Evolutionary conservation across 2,888 invertebrate genomes (phyloP).

Genomic region (Synanthedon myopaeformis): DNA sequence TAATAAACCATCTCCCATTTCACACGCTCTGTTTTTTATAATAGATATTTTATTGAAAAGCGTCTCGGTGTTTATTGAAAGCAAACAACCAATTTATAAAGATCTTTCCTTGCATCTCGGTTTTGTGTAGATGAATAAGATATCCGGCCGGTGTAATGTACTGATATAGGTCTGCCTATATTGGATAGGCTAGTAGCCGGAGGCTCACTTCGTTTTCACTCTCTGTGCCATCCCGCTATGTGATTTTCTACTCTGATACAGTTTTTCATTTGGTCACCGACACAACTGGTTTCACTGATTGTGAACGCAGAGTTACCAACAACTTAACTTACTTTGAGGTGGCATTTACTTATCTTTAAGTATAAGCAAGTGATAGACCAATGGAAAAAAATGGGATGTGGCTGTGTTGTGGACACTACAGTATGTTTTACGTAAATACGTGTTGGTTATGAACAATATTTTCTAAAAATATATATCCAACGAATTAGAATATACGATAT

Average conservation of each 20-base stretch:
- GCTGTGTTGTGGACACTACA: too few species aligned
- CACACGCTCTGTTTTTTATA: conserved; percentile 14
- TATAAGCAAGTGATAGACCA: neutral
- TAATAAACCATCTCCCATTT: too few species aligned
- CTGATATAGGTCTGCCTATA: conserved; percentile 19
- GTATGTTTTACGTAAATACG: too few species aligned
- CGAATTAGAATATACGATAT: too few species aligned
- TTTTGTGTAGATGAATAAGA: neutral
- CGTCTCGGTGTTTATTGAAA: conserved; percentile 24
- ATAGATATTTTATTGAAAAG: conserved; percentile 36
- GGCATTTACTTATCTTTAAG: neutral
- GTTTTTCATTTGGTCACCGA: conserved; percentile 46
- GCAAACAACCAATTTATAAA: conserved; percentile 13
- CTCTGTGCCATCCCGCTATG: conserved; percentile 53
- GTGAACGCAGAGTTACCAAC: conserved; percentile 15
- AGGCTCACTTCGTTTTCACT: conserved; percentile 45
- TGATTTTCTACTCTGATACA: conserved; percentile 52
- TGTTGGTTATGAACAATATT: too few species aligned
- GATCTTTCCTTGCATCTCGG: conserved; percentile 4
- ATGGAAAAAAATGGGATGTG: too few species aligned
- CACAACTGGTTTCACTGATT: conserved; percentile 46
- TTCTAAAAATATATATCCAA: too few species aligned
- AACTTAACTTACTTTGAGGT: neutral
- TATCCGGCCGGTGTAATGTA: neutral
- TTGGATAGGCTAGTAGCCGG: conserved; percentile 27